phyloP scores from a whole-genome alignment of 2,113 vertebrate species.

The Oryzias woworae region DNA sequence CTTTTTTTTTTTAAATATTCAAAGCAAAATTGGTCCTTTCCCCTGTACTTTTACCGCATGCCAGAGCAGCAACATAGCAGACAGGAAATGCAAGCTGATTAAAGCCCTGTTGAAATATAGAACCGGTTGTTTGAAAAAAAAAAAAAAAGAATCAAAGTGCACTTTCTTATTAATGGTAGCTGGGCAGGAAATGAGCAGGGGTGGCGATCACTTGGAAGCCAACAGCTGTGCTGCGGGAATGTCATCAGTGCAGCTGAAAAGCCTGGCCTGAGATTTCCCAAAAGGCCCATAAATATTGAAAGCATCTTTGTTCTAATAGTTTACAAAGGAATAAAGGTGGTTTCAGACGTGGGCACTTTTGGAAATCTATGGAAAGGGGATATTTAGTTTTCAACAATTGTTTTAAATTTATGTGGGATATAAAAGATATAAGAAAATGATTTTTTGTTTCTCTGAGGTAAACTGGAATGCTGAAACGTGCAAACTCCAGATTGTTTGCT shows the following conservation, averaged over 20 bases:
- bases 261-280: constrained; percentile 38
- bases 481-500: constrained; percentile 22
- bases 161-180: constrained; percentile 68
- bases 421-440: constrained; percentile 49
- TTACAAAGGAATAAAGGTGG: constrained; percentile 31
- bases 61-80: constrained; percentile 57
- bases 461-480: constrained; percentile 31
- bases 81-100: constrained; percentile 73
- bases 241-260: constrained; percentile 26
- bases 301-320: constrained; percentile 48
- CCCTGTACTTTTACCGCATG: constrained; percentile 9
- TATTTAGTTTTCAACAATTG: constrained; percentile 23
- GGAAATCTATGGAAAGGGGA: constrained; percentile 18
- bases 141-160: constrained; percentile 57
- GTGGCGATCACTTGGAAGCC: constrained; percentile 43
- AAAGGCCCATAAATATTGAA: constrained; percentile 44
- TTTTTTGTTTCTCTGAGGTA: constrained; percentile 37
- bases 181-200: constrained; percentile 69
- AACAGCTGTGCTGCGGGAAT: constrained; percentile 20
- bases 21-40: not conserved
- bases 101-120: constrained; percentile 52
- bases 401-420: constrained; percentile 13
- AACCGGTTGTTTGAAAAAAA: constrained; percentile 54
- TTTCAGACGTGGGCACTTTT: constrained; percentile 23
- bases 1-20: constrained; percentile 57